Conservation (phyloP, 2,797 vertebrate genomes). For the Chloroceryle inda region DNA sequence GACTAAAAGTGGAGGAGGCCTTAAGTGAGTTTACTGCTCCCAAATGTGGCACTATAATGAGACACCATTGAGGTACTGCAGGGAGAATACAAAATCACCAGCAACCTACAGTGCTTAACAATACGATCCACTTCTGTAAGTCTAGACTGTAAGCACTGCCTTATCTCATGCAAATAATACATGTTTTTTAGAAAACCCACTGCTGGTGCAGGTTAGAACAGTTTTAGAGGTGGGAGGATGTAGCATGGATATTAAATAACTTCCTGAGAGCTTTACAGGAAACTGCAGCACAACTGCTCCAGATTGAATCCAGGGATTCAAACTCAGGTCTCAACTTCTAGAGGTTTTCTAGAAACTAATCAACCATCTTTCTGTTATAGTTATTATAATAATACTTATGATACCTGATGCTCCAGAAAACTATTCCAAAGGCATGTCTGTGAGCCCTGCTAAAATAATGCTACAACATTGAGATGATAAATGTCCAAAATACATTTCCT, state of each 20-base stretch:
- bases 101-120: not conserved
- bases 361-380: not conserved
- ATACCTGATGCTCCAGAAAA: not conserved
- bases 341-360: not conserved
- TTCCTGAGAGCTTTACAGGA: not conserved
- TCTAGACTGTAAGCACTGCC: not conserved
- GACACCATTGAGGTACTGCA: not conserved
- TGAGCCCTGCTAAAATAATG: not conserved
- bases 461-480: fast-evolving
- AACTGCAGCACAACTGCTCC: not conserved
- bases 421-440: not conserved
- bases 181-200: not conserved
- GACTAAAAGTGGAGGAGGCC: not conserved
- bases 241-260: not conserved
- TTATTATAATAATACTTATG: not conserved
- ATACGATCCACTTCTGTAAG: fast-evolving
- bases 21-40: not conserved
- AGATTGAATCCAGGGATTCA: not conserved
- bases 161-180: not conserved
- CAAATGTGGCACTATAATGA: not conserved
- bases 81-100: not conserved
- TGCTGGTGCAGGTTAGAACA: not conserved
- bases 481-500: not conserved
- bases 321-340: not conserved
- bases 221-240: not conserved